Evolutionary conservation across 2,797 vertebrate species (phyloP).

Genomic region (Clarias platycephalus): DNA sequence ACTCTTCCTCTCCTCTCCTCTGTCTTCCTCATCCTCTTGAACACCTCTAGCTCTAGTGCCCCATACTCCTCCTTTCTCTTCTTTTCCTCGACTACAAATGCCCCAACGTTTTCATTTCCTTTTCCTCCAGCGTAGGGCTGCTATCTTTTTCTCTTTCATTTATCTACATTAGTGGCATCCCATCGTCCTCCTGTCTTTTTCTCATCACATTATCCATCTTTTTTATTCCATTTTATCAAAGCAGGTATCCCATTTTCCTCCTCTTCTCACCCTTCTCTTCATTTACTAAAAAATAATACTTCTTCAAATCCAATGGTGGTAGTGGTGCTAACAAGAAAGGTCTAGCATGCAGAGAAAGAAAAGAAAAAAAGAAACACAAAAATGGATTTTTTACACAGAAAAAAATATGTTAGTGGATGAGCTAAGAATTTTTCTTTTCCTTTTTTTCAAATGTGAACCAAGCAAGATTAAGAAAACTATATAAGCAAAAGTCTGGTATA

Average conservation of each 20-base stretch:
- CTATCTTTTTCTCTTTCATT: not conserved
- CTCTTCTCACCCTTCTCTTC: not conserved
- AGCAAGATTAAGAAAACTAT: not conserved
- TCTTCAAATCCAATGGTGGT: not conserved
- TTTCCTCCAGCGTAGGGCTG: not conserved
- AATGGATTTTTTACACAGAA: not conserved
- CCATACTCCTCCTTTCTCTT: not conserved
- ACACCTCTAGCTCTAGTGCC: not conserved
- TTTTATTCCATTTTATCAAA: conserved; percentile 1
- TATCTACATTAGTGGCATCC: not conserved
- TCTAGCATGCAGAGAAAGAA: not conserved
- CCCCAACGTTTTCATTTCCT: not conserved
- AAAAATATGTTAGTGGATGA: not conserved
- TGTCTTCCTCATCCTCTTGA: not conserved
- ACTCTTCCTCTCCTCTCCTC: not conserved
- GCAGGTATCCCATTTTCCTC: not conserved
- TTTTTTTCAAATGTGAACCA: not conserved
- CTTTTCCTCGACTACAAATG: not conserved
- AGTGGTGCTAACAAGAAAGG: not conserved
- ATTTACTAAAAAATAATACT: conserved; percentile 15
- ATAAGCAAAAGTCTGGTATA: not conserved
- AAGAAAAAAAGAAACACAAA: not conserved
- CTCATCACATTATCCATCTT: not conserved
- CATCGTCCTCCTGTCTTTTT: not conserved
- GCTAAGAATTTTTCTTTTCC: too few relatives aligned